phyloP scores from a whole-genome alignment of 2,113 vertebrate genomes.

The Dasyurus viverrinus region DNA sequence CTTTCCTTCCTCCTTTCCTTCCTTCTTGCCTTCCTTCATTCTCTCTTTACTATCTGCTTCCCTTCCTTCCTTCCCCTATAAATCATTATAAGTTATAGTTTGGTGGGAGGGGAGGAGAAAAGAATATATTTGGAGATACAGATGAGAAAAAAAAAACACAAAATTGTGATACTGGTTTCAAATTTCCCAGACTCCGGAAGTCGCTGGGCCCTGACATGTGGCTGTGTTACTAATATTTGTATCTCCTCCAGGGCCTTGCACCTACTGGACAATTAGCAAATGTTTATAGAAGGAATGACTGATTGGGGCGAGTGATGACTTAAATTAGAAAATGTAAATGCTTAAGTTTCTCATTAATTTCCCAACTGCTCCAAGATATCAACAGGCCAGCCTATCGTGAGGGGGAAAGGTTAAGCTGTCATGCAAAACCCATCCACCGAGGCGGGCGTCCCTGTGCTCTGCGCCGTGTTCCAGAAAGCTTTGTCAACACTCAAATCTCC shows the following conservation, averaged over 20 bases:
- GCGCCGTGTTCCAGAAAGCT: background rate
- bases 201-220: background rate
- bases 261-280: background rate
- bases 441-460: background rate
- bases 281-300: background rate
- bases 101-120: background rate
- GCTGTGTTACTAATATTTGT: background rate
- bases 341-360: background rate
- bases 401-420: constrained; percentile 1
- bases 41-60: no score
- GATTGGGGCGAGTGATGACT: background rate
- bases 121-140: background rate
- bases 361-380: background rate
- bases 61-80: no score
- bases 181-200: background rate
- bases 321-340: background rate
- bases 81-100: background rate
- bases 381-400: background rate
- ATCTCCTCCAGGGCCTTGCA: background rate
- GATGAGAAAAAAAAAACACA: background rate
- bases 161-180: background rate
- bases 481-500: constrained; percentile 14
- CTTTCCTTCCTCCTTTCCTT: no score
- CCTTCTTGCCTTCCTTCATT: no score
- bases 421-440: background rate